Conservation (phyloP, 2,888 invertebrate genomes). For the Apotomis capreana region DNA sequence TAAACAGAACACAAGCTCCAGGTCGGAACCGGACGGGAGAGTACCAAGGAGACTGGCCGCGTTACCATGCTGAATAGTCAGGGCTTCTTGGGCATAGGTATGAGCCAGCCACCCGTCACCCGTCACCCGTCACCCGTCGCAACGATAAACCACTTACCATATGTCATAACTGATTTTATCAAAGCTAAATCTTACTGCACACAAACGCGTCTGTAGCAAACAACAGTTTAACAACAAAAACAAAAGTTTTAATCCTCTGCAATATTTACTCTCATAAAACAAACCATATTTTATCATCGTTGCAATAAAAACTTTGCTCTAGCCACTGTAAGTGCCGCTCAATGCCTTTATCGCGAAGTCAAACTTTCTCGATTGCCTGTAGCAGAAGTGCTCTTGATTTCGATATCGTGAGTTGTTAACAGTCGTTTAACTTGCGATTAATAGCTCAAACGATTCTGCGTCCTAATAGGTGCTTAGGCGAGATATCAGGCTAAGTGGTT, state of each 20-base stretch:
- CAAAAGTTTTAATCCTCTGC: constrained; percentile 6
- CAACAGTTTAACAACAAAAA: constrained; percentile 13
- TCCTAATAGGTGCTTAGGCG: constrained; percentile 28
- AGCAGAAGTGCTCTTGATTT: constrained; percentile 45
- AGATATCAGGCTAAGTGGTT: constrained; percentile 28
- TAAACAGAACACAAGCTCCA: too few relatives aligned
- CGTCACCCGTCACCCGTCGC: too few relatives aligned
- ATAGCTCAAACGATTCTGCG: constrained; percentile 39
- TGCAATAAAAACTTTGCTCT: constrained; percentile 40
- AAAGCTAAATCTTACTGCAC: not conserved
- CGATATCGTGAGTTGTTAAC: constrained; percentile 47
- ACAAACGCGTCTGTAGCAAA: not conserved
- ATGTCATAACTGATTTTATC: not conserved
- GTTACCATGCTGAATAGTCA: too few relatives aligned
- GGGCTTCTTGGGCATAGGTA: too few relatives aligned
- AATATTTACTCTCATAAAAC: constrained; percentile 32
- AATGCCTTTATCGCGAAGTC: constrained; percentile 38
- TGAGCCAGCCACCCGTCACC: too few relatives aligned
- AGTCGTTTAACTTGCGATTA: constrained; percentile 43
- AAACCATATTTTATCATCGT: constrained; percentile 40
- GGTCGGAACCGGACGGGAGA: too few relatives aligned
- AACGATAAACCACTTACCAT: too few relatives aligned
- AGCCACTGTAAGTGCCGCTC: constrained; percentile 34
- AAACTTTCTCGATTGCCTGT: constrained; percentile 40
- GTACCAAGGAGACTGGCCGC: too few relatives aligned